phyloP scores from a whole-genome alignment of 2,888 invertebrate species.

The Kuschelorhynchus macadamiae region DNA sequence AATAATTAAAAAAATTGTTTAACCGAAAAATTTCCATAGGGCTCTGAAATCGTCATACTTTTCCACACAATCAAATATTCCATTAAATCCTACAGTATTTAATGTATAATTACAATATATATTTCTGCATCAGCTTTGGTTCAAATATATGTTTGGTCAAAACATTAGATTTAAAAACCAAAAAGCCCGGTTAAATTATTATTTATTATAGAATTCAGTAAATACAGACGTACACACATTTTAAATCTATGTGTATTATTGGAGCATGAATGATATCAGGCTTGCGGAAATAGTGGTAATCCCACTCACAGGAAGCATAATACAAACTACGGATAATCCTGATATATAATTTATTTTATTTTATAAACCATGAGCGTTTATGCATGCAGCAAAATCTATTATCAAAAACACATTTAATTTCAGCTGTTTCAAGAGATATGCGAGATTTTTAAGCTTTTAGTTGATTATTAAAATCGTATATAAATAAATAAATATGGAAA shows the following conservation, averaged over 20 bases:
- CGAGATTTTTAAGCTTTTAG: no score
- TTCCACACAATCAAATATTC: no score
- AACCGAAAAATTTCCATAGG: no score
- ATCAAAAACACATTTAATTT: constrained; percentile 6
- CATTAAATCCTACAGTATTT: no score
- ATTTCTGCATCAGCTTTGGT: no score
- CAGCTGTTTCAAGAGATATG: background rate
- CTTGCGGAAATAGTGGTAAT: constrained; percentile 60
- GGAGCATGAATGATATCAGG: constrained; percentile 48
- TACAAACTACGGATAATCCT: constrained; percentile 61
- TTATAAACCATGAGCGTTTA: constrained; percentile 33
- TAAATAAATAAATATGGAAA: no score
- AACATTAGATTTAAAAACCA: constrained; percentile 16
- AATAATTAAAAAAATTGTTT: no score
- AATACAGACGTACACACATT: constrained; percentile 32
- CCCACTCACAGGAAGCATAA: constrained; percentile 59
- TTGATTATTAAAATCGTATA: no score
- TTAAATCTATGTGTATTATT: constrained; percentile 45
- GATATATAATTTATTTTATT: constrained; percentile 54
- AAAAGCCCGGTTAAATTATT: constrained; percentile 31
- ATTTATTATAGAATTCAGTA: constrained; percentile 41
- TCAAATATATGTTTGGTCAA: no score
- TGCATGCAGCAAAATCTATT: constrained; percentile 20
- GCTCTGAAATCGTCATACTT: no score
- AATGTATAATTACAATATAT: no score